Conservation (phyloP, 1,140 invertebrate genomes). For the Orchestia grillus region DNA sequence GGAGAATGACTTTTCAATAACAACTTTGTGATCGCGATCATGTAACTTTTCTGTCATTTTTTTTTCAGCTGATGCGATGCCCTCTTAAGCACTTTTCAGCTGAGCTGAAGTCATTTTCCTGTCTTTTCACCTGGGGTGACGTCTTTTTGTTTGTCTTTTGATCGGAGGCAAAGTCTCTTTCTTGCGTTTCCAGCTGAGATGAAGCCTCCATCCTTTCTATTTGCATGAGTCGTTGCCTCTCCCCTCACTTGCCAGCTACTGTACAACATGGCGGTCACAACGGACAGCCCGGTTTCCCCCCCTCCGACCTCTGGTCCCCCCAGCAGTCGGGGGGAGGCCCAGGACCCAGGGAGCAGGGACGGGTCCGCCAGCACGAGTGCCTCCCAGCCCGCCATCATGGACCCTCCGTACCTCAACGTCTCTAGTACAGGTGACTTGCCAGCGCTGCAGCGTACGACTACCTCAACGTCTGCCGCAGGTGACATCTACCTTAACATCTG, state of each 20-base stretch:
- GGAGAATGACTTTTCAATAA: too few species aligned
- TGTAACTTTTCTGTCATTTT: too few species aligned
- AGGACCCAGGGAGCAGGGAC: not conserved
- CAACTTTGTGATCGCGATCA: too few species aligned
- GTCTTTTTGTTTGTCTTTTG: not conserved
- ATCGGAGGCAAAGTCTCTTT: not conserved
- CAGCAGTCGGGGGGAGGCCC: not conserved
- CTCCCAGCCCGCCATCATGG: not conserved
- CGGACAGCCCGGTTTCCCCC: not conserved
- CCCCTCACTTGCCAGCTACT: constrained; percentile 78
- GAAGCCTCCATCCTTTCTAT: not conserved
- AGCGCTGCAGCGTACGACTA: too few species aligned
- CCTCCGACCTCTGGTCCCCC: not conserved
- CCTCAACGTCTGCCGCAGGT: too few species aligned
- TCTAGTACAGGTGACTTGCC: not conserved
- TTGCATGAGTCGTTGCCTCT: not conserved
- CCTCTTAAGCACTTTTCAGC: not conserved
- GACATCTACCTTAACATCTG: too few species aligned
- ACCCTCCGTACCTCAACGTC: not conserved
- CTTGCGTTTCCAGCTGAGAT: not conserved
- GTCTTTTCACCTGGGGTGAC: too few species aligned
- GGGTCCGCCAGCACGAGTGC: not conserved
- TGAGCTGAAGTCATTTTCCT: not conserved
- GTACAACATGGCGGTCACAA: constrained; percentile 82
- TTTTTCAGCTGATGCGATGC: not conserved